Evolutionary conservation across 2,888 invertebrate species (phyloP), one percentile per base, ranked within the genome.

Genomic region (Dryobota labecula): DNA sequence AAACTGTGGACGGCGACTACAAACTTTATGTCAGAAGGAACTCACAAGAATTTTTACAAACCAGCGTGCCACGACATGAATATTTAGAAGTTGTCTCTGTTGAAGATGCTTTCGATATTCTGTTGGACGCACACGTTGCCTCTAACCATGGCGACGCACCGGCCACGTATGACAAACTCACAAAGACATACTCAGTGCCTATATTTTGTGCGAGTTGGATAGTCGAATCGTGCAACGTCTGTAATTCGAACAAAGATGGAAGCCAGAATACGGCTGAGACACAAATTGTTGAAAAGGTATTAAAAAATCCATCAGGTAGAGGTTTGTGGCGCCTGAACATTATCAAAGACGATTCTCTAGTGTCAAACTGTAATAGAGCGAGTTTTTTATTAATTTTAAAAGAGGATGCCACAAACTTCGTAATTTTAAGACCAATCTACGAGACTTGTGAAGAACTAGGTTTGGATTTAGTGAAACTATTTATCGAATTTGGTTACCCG

Each of bases 401-500:
- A 6, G 67, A 80, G 7, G 67, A 81, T 2, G 9, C 9, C 0
- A 68, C 80, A 0, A 84, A 80, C 27, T 80, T 84, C 24, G 2
- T 81, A 1, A 0, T 80, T 6, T 6, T 80, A 13, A 67, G 84
- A 53, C 61, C 84, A 6, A 3, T 80, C 9, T 65, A 2, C 7
- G 41, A 51, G 0, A 33, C 24, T 2, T 6, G 20, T 1, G 49
- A 62, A 20, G 84, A 58, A 68, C 18, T 81, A 6, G 9, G 45
- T 2, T n/a, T 81, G 1, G 81, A 81, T 43, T 9, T 80, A n/a
- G 0, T 63, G 18, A 81, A 63, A 58, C 0, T 84, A 9, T 80
- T 75, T 20, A 7, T 36, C 0, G 80, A 80, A 65, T 80, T 84
- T n/a, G 84, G 84, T 24, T 63, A 61, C 4, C 80, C 80, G 18